Evolutionary conservation across 2,113 vertebrate species (phyloP).

Genomic region (Chlamydotis undulata): DNA sequence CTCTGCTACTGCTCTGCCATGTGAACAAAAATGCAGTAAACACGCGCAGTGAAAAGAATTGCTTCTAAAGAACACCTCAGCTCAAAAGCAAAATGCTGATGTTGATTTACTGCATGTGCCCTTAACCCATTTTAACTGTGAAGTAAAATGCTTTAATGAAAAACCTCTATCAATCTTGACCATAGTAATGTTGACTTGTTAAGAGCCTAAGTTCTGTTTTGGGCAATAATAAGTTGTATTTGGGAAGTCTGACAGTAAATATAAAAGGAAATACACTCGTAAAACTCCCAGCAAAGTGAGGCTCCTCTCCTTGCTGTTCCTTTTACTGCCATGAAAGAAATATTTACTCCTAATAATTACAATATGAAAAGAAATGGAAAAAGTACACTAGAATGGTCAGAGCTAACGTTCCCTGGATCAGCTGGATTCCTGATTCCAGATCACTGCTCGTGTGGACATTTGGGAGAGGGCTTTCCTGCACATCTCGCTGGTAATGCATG

Average conservation of each 20-base stretch:
- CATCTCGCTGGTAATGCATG: background rate
- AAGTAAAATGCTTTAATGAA: background rate
- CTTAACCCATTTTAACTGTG: background rate
- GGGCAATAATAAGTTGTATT: background rate
- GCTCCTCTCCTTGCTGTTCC: background rate
- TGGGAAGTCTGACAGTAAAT: background rate
- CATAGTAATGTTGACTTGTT: background rate
- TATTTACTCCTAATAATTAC: background rate
- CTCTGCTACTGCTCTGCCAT: background rate
- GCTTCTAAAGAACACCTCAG: background rate
- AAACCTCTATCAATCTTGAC: background rate
- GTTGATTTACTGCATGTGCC: background rate
- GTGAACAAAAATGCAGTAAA: background rate
- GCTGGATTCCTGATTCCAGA: background rate
- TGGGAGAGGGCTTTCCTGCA: background rate
- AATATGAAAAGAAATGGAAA: background rate
- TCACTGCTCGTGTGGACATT: background rate
- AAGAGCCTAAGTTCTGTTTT: background rate
- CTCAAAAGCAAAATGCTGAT: background rate
- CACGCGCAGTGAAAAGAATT: background rate
- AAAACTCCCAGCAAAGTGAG: background rate
- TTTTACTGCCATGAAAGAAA: background rate
- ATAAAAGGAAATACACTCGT: fast-evolving
- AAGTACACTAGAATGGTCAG: background rate
- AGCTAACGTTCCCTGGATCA: background rate